These are phyloP conservation scores for Lomographa bimaculata DNA, from an alignment of 2,888 invertebrate genomes.

Conservation along the genomic window DNA sequence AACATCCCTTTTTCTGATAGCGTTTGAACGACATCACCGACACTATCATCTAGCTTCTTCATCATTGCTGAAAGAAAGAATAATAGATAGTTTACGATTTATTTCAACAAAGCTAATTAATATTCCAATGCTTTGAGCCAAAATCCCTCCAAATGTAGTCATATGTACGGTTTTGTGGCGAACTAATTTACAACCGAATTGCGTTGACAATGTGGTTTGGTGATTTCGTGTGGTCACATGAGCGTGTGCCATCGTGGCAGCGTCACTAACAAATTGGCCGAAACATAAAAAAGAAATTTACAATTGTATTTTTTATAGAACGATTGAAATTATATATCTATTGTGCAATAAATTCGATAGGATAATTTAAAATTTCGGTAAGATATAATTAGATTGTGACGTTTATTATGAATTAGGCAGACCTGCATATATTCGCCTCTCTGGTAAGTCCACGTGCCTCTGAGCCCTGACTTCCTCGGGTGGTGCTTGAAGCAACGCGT, in stretches of 20 bases:
- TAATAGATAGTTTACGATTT: neutral
- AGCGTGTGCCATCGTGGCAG: constrained; percentile 10
- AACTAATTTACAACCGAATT: constrained; percentile 27
- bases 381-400: too few species aligned
- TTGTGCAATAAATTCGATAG: too few species aligned
- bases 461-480: constrained; percentile 86
- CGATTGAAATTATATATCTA: too few species aligned
- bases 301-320: too few species aligned
- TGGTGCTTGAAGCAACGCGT: constrained; percentile 89
- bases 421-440: constrained; percentile 90
- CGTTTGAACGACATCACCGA: constrained; percentile 89
- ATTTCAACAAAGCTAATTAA: too few species aligned
- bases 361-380: too few species aligned
- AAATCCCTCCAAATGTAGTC: constrained; percentile 18
- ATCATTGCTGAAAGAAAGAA: constrained; percentile 88
- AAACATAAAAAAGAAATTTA: too few species aligned
- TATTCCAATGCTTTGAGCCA: too few species aligned
- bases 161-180: constrained; percentile 27
- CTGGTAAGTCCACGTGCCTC: constrained; percentile 86
- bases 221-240: constrained; percentile 1
- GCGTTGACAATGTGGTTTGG: constrained; percentile 4
- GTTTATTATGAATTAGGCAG: too few species aligned
- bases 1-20: constrained; percentile 87
- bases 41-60: constrained; percentile 91
- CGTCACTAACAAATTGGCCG: too few species aligned